Conservation (phyloP, 2,888 invertebrate species). For the Athalia cordata region DNA sequence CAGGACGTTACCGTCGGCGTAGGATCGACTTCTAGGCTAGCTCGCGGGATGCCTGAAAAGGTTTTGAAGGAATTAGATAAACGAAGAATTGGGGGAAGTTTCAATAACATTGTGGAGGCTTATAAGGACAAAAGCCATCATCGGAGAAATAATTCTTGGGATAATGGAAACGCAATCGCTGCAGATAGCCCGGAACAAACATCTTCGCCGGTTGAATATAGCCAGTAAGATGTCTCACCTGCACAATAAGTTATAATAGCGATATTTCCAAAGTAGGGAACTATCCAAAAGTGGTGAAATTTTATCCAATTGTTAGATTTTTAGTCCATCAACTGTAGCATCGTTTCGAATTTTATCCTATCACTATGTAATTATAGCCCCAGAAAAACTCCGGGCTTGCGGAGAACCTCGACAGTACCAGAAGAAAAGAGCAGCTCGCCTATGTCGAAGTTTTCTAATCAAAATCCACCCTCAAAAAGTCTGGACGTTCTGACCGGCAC, state of each 20-base stretch:
- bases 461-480: slow-evolving; percentile 48
- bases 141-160: slow-evolving; percentile 70
- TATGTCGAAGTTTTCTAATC: slow-evolving; percentile 42
- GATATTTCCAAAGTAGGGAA: slow-evolving; percentile 29
- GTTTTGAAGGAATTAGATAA: slow-evolving; percentile 81
- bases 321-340: not conserved
- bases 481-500: slow-evolving; percentile 52
- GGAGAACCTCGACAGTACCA: slow-evolving; percentile 65
- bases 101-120: slow-evolving; percentile 69
- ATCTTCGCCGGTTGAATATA: slow-evolving; percentile 59
- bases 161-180: slow-evolving; percentile 62
- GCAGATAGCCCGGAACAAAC: slow-evolving; percentile 60
- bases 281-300: slow-evolving; percentile 4
- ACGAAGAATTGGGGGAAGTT: slow-evolving; percentile 78
- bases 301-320: not conserved
- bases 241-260: slow-evolving; percentile 14
- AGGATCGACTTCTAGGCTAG: slow-evolving; percentile 61
- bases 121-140: slow-evolving; percentile 68
- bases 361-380: slow-evolving; percentile 49
- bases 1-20: slow-evolving; percentile 4
- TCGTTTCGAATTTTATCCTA: not conserved
- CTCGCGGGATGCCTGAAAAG: slow-evolving; percentile 78
- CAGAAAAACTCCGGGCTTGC: slow-evolving; percentile 52
- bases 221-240: slow-evolving; percentile 52
- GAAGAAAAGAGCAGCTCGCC: slow-evolving; percentile 55